Conservation (phyloP, 2,113 vertebrate genomes). For the Vidua chalybeata region DNA sequence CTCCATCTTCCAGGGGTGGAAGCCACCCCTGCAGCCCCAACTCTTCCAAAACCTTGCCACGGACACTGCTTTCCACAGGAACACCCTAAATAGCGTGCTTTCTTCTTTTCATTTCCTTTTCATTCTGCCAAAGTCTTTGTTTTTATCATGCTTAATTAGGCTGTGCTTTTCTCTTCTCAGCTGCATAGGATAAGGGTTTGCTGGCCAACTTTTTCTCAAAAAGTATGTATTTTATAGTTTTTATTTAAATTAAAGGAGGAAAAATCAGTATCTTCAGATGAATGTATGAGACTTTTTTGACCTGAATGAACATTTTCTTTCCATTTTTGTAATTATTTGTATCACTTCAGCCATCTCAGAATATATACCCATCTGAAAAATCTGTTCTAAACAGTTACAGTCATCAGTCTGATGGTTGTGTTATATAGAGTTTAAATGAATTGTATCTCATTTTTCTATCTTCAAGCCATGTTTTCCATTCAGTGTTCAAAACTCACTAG, state of each 20-base stretch:
- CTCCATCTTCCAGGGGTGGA: background rate
- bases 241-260: background rate
- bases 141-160: background rate
- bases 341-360: background rate
- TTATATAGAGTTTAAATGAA: background rate
- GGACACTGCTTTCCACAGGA: background rate
- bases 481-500: background rate
- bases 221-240: background rate
- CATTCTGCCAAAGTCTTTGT: background rate
- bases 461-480: background rate
- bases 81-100: background rate
- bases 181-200: background rate
- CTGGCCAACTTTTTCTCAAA: background rate
- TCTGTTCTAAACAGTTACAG: background rate
- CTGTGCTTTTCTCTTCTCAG: background rate
- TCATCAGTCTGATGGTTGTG: background rate
- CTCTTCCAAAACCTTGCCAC: background rate
- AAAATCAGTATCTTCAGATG: background rate
- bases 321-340: background rate
- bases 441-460: background rate
- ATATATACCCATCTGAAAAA: background rate
- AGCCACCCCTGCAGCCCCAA: background rate
- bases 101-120: background rate
- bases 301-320: background rate
- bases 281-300: background rate